Percentiles rank a stretch among this genome's conserved stretches.
Conservation (phyloP, 1,140 invertebrate genomes). For the Bombus pascuorum region DNA sequence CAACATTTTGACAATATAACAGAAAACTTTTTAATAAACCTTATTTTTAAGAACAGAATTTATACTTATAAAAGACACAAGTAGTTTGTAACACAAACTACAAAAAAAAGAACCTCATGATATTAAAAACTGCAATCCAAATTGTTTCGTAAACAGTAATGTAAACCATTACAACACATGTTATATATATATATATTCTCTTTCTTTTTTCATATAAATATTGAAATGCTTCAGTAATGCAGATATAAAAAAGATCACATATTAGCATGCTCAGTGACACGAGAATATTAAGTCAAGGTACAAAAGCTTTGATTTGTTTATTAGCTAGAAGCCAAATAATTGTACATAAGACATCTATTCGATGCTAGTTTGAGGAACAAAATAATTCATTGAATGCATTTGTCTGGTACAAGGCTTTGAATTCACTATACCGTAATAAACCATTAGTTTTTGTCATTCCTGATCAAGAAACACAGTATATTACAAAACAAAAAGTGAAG, state of each 20-base stretch:
- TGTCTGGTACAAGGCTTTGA: not conserved
- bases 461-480: constrained; percentile 12
- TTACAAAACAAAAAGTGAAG: not conserved
- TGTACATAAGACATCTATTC: constrained; percentile 24
- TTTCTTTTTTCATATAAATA: constrained; percentile 27
- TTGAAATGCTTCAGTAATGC: constrained; percentile 16
- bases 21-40: constrained; percentile 9
- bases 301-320: constrained; percentile 38
- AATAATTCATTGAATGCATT: constrained; percentile 14
- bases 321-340: constrained; percentile 19
- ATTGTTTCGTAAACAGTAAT: constrained; percentile 37
- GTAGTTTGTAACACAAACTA: constrained; percentile 51
- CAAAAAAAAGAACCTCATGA: constrained; percentile 24
- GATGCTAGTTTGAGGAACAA: constrained; percentile 17
- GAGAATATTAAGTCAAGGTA: constrained; percentile 37
- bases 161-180: constrained; percentile 38
- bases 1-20: constrained; percentile 15
- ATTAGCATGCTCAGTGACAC: constrained; percentile 41
- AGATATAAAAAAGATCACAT: constrained; percentile 46
- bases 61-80: constrained; percentile 14
- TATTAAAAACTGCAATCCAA: constrained; percentile 12
- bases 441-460: constrained; percentile 10
- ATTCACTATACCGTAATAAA: constrained; percentile 17
- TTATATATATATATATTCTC: constrained; percentile 13
- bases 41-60: not conserved